phyloP scores from a whole-genome alignment of 2,797 vertebrate species.

The Tinamus major region DNA sequence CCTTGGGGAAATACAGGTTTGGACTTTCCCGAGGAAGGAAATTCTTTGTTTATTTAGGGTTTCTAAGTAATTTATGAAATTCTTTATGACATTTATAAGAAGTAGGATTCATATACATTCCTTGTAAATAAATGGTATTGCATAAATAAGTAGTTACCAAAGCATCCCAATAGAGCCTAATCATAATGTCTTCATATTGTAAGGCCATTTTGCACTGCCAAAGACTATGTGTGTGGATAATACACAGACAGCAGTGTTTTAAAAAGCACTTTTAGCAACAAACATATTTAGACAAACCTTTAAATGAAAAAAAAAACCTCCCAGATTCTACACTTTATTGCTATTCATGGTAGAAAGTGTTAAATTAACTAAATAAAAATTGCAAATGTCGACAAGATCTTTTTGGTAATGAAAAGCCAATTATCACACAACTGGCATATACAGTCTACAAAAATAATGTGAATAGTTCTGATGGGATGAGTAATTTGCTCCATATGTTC shows the following conservation, averaged over 20 bases:
- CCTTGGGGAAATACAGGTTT: background rate
- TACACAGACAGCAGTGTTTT: background rate
- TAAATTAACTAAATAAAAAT: background rate
- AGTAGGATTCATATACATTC: background rate
- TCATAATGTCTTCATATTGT: background rate
- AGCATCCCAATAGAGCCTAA: background rate
- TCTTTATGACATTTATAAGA: too few relatives aligned
- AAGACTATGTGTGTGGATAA: background rate
- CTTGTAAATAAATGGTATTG: background rate
- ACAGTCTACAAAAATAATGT: background rate
- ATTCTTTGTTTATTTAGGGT: background rate
- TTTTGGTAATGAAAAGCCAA: background rate
- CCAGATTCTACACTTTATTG: background rate
- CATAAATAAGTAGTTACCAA: background rate
- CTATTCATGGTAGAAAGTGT: background rate
- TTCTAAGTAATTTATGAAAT: background rate
- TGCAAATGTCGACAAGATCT: background rate
- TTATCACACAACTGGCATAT: background rate
- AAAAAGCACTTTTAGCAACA: background rate
- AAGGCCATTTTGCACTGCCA: background rate
- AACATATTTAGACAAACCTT: background rate
- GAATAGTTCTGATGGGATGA: background rate
- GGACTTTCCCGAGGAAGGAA: background rate
- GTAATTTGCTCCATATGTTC: background rate
- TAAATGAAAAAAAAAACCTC: background rate